Base-by-base conservation (phyloP, 2,888 invertebrate genomes). In the Rapana venosa region DNA sequence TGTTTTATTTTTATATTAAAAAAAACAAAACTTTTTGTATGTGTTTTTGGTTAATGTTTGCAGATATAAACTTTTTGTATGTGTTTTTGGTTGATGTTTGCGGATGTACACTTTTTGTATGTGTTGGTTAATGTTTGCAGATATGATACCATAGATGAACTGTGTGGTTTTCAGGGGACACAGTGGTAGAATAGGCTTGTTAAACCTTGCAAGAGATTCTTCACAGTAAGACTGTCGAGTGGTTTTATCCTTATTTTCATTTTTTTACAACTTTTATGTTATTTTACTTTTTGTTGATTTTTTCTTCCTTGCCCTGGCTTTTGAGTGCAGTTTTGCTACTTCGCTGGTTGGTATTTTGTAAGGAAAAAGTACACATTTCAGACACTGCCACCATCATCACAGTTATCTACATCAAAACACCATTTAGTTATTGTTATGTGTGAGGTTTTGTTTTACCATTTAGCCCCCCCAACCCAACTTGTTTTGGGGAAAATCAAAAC, bases 91-190 rank as follows among this genome's bases (percentile, higher is more conserved):
- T 47, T 47, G 8, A 47, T 47, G 47, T 47, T n/a, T n/a, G n/a
- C n/a, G n/a, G n/a, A n/a, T n/a, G n/a, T n/a, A n/a, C n/a, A n/a
- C n/a, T 47, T 47, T 47, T 47, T 2, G 47, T 47, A 47, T 47
- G 47, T 47, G 47, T 47, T 47, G 47, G 47, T 47, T 47, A 47
- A 47, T 47, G 47, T 47, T 13, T 22, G 1, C 17, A 66, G 30
- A 17, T 30, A 1, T 84, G 13, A 47, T 85, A n/a, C 6, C 4
- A 2, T 66, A 74, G 22, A 17, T 79, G 22, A 83, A 22, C 32
- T 61, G 17, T 86, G 22, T 35, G 35, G 13, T 94, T 94, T 95
- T 91, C 95, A 96, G 96, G 94, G 96, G 96, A 90, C 96, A 96
- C 93, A 93, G 94, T 90, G 94, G 94, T 94, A 95, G 95, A 93